Percentiles rank a stretch among this genome's conserved stretches.
Conservation (phyloP, 2,797 vertebrate species). For the Huso huso region DNA sequence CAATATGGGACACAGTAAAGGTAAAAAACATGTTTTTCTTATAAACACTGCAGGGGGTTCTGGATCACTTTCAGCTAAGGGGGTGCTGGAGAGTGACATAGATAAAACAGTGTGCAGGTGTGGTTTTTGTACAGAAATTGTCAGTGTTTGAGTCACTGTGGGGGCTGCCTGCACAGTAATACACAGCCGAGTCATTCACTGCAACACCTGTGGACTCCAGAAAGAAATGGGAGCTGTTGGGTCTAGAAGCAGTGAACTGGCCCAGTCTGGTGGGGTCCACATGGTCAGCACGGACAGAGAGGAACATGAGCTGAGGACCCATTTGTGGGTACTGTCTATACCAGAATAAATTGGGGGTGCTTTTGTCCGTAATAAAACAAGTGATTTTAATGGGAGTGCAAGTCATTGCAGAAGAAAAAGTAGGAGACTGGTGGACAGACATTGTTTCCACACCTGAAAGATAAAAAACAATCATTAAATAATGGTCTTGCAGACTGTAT, state of each 20-base stretch:
- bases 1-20: neutral
- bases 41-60: neutral
- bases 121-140: slow-evolving; percentile 4
- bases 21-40: neutral
- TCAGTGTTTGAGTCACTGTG: slow-evolving; percentile 5
- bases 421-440: slow-evolving; percentile 22
- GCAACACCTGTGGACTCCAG: slow-evolving; percentile 21
- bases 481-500: no score
- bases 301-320: slow-evolving; percentile 21
- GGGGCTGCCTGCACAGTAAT: slow-evolving; percentile 19
- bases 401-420: slow-evolving; percentile 10
- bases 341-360: slow-evolving; percentile 26
- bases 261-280: slow-evolving; percentile 18
- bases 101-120: neutral
- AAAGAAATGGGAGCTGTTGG: slow-evolving; percentile 15
- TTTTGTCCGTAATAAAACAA: slow-evolving; percentile 22
- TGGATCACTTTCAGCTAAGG: neutral
- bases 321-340: slow-evolving; percentile 23
- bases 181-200: slow-evolving; percentile 15
- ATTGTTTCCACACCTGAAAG: slow-evolving; percentile 14
- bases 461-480: neutral
- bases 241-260: slow-evolving; percentile 21
- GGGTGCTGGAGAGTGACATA: neutral
- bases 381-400: slow-evolving; percentile 17
- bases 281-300: neutral